Conservation (phyloP, 1,140 invertebrate species). For the Chrysoperla carnea region DNA sequence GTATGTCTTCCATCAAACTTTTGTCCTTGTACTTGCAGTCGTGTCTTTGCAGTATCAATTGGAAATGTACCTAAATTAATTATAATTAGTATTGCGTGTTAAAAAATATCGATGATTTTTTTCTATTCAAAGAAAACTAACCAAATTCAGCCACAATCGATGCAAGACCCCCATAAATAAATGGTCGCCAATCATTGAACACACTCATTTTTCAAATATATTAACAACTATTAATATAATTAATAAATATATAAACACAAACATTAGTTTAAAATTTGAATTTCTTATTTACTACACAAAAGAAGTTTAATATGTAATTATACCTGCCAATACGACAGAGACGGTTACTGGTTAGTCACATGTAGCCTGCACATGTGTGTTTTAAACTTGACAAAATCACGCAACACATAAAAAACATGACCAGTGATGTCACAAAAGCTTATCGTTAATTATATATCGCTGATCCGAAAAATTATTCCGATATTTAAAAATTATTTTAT, state of each 20-base stretch:
- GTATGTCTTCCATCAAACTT: constrained; percentile 58
- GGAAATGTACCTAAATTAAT: constrained; percentile 80
- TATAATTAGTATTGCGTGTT: constrained; percentile 4
- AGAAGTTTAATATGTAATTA: no score
- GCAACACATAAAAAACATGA: no score
- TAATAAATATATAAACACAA: not conserved
- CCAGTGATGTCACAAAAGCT: no score
- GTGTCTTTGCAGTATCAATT: constrained; percentile 89
- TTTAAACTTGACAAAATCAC: no score
- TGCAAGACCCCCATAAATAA: constrained; percentile 83
- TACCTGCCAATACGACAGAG: no score
- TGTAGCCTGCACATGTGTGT: no score
- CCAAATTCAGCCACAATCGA: constrained; percentile 87
- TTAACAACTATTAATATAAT: not conserved
- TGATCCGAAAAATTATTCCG: no score
- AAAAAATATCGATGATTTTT: constrained; percentile 6
- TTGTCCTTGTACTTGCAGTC: constrained; percentile 90
- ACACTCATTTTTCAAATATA: not conserved
- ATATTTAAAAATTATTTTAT: no score
- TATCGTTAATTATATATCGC: no score
- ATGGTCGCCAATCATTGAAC: constrained; percentile 57
- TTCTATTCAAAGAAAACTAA: constrained; percentile 27
- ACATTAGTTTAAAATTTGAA: no score
- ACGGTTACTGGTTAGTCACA: no score
- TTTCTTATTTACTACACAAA: no score